These are phyloP conservation scores for Carabus problematicus DNA, from an alignment of 2,888 invertebrate species.

Conservation along the genomic window DNA sequence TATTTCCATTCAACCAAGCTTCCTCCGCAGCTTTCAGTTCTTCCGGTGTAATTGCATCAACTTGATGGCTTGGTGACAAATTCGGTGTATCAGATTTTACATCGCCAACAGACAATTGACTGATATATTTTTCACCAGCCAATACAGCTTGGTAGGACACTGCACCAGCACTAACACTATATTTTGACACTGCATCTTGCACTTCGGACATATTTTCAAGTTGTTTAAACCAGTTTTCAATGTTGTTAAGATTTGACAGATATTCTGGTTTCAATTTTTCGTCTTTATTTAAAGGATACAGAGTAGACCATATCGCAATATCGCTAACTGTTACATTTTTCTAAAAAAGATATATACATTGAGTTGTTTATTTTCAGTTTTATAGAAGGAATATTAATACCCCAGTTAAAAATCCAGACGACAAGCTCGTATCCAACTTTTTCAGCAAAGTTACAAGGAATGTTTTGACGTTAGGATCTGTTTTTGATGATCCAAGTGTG, in stretches of 20 bases:
- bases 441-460: constrained; percentile 65
- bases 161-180: constrained; percentile 49
- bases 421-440: constrained; percentile 65
- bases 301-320: constrained; percentile 74
- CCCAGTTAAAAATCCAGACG: constrained; percentile 66
- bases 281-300: constrained; percentile 71
- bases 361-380: constrained; percentile 15
- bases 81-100: constrained; percentile 43
- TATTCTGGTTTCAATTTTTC: constrained; percentile 66
- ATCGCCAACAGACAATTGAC: constrained; percentile 21
- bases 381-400: constrained; percentile 54
- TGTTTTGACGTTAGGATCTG: constrained; percentile 66
- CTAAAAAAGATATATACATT: constrained; percentile 58
- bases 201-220: constrained; percentile 65
- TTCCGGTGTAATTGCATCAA: constrained; percentile 62
- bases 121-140: constrained; percentile 46
- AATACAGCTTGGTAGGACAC: constrained; percentile 53
- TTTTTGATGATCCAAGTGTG: constrained; percentile 60
- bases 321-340: constrained; percentile 72
- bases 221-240: constrained; percentile 69
- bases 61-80: constrained; percentile 59
- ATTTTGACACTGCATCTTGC: constrained; percentile 57
- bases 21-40: constrained; percentile 68
- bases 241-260: constrained; percentile 57
- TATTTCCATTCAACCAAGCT: constrained; percentile 64